Evolutionary conservation across 2,888 invertebrate species (phyloP).

Genomic region (Malthinus flaveolus): DNA sequence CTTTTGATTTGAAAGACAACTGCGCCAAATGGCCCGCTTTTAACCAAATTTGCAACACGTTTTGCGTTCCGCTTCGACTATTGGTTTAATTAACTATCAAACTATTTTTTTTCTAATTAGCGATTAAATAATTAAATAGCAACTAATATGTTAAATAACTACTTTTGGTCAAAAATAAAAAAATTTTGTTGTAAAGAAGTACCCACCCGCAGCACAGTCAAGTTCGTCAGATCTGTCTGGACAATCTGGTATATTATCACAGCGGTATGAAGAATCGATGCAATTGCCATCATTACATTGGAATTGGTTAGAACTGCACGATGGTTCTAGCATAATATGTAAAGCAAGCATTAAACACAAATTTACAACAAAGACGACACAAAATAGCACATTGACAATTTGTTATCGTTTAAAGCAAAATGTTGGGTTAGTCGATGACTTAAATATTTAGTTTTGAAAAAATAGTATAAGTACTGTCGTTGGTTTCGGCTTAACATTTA

Average conservation of each 20-base stretch:
- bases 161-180: not conserved
- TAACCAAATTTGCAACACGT: no score
- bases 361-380: conserved; percentile 7
- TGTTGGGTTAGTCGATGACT: not conserved
- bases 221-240: conserved; percentile 59
- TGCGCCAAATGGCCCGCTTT: no score
- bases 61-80: no score
- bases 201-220: conserved; percentile 51
- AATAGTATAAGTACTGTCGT: not conserved
- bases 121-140: no score
- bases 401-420: no score
- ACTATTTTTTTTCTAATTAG: no score
- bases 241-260: conserved; percentile 60
- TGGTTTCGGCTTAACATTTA: not conserved
- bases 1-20: no score
- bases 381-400: conserved; percentile 2
- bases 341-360: conserved; percentile 23
- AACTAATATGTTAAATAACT: not conserved
- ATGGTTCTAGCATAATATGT: conserved; percentile 46
- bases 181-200: conserved; percentile 27
- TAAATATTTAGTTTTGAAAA: not conserved
- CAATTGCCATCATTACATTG: conserved; percentile 66
- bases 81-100: no score
- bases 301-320: conserved; percentile 62
- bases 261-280: conserved; percentile 57